Conservation (phyloP, 1,140 invertebrate species). For the Monochamus saltuarius region DNA sequence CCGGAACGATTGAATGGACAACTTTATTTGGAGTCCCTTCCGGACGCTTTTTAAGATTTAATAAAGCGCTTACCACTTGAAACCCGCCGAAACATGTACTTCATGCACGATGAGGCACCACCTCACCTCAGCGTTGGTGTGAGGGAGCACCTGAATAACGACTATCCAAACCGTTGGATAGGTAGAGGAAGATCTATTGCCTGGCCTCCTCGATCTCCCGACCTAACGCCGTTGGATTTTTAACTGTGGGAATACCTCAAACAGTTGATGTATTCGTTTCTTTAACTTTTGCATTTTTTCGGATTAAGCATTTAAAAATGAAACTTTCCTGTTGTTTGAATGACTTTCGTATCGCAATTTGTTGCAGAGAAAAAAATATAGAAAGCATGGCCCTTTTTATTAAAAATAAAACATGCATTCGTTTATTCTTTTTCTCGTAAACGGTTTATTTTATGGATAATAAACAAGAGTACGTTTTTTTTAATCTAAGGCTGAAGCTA, state of each 20-base stretch:
- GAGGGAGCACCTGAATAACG: conserved; percentile 26
- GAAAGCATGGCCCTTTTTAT: too few relatives aligned
- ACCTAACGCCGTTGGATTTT: conserved; percentile 32
- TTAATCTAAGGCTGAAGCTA: too few relatives aligned
- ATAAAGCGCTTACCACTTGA: conserved; percentile 4
- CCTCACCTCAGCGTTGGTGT: conserved; percentile 16
- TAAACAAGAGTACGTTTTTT: too few relatives aligned
- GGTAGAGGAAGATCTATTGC: conserved; percentile 26
- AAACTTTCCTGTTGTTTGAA: too few relatives aligned
- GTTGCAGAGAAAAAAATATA: too few relatives aligned
- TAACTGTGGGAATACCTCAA: not conserved
- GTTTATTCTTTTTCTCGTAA: too few relatives aligned
- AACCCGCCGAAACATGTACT: conserved; percentile 5
- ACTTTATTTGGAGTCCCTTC: conserved; percentile 1
- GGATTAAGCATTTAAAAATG: too few relatives aligned
- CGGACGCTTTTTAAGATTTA: not conserved
- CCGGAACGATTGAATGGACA: conserved; percentile 5
- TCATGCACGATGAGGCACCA: conserved; percentile 21
- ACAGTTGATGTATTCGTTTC: too few relatives aligned
- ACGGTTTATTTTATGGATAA: too few relatives aligned
- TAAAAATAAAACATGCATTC: too few relatives aligned
- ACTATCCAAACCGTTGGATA: conserved; percentile 33
- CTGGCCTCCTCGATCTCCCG: conserved; percentile 36
- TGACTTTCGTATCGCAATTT: too few relatives aligned
- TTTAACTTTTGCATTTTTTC: too few relatives aligned